Percentiles rank a stretch among this genome's conserved stretches.
Evolutionary conservation across 2,113 vertebrate genomes (phyloP).

Genomic region (Grammomys dolichurus): DNA sequence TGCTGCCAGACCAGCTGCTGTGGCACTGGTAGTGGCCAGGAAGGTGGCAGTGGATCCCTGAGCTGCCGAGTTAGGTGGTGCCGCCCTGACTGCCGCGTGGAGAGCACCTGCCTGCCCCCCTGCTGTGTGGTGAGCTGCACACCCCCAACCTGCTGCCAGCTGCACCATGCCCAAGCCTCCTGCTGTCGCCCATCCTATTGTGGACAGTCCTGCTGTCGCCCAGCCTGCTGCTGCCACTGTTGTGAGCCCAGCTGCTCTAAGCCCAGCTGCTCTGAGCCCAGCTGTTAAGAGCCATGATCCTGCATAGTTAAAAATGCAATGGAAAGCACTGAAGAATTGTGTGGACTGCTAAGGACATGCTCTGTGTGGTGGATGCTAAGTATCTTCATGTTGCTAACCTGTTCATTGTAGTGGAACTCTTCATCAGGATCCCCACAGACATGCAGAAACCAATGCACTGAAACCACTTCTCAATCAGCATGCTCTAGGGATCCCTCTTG

Average conservation of each 20-base stretch:
- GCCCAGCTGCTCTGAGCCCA: constrained; percentile 42
- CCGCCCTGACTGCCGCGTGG: constrained; percentile 73
- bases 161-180: constrained; percentile 68
- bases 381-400: background rate
- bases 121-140: constrained; percentile 72
- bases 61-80: constrained; percentile 65
- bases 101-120: constrained; percentile 71
- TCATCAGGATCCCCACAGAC: too few species aligned
- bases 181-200: constrained; percentile 74
- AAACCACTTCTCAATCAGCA: background rate
- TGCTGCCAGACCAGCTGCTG: background rate
- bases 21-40: constrained; percentile 1
- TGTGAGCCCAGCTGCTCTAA: constrained; percentile 24
- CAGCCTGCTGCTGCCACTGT: constrained; percentile 64
- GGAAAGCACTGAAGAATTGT: background rate
- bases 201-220: constrained; percentile 69
- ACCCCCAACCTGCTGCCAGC: constrained; percentile 74
- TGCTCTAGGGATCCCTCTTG: background rate
- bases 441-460: background rate
- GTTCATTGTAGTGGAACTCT: background rate
- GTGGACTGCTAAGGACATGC: background rate
- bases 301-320: constrained; percentile 9
- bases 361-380: background rate
- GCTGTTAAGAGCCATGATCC: constrained; percentile 27
- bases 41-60: background rate